Conservation (phyloP, 2,888 invertebrate genomes). For the Rhingia rostrata region DNA sequence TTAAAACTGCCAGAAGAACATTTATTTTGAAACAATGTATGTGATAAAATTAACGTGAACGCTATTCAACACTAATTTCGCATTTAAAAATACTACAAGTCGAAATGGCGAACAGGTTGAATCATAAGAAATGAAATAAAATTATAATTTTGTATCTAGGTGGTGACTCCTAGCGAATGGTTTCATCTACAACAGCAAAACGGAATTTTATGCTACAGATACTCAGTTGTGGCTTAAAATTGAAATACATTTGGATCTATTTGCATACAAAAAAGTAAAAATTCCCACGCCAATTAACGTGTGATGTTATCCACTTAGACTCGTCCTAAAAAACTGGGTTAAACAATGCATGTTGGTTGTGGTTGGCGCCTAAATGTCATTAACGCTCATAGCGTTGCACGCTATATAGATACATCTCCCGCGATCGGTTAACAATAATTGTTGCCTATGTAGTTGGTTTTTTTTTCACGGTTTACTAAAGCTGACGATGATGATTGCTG, state of each 20-base stretch:
- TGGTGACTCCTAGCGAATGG: not conserved
- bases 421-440: conserved; percentile 61
- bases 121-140: conserved; percentile 22
- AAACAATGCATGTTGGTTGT: conserved; percentile 36
- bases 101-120: conserved; percentile 1
- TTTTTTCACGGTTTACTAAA: conserved; percentile 38
- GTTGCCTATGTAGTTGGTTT: conserved; percentile 10
- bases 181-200: not conserved
- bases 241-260: not conserved
- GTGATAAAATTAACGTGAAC: conserved; percentile 1
- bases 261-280: conserved; percentile 11
- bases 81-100: not conserved
- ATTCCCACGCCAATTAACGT: conserved; percentile 66
- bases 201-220: not conserved
- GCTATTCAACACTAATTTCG: not conserved
- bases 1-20: conserved; percentile 4
- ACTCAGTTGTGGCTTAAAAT: not conserved
- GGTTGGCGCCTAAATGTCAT: conserved; percentile 52
- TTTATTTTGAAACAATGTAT: conserved; percentile 18
- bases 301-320: conserved; percentile 31
- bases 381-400: conserved; percentile 34
- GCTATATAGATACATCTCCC: conserved; percentile 1
- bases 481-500: conserved; percentile 36
- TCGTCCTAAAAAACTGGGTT: conserved; percentile 50
- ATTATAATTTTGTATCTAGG: conserved; percentile 5